phyloP scores from a whole-genome alignment of 2,797 vertebrate species.

The Moxostoma hubbsi region DNA sequence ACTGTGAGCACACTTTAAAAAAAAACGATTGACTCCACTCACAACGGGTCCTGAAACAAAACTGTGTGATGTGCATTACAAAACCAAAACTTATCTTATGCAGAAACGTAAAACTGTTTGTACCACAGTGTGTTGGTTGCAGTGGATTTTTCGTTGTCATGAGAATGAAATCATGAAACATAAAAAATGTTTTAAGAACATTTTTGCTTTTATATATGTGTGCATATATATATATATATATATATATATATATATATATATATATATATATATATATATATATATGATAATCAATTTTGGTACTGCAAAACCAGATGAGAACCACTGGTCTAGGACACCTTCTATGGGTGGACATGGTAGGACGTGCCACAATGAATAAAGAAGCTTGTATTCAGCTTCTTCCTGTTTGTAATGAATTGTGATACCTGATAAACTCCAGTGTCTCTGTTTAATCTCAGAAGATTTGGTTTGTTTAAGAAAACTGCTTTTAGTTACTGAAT shows the following conservation, averaged over 20 bases:
- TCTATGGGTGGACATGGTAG: not conserved
- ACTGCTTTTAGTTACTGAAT: slow-evolving; percentile 29
- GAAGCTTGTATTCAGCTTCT: not conserved
- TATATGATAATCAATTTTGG: too few species aligned
- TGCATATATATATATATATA: too few species aligned
- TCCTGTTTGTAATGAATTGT: slow-evolving; percentile 4
- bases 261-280: too few species aligned
- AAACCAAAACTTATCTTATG: not conserved
- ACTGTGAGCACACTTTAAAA: slow-evolving; percentile 45
- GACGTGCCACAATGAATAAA: not conserved
- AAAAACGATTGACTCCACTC: slow-evolving; percentile 25
- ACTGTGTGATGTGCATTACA: not conserved
- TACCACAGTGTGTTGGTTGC: too few species aligned
- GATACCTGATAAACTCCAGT: not conserved
- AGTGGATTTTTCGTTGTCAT: too few species aligned
- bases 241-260: too few species aligned
- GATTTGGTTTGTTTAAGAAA: slow-evolving; percentile 28
- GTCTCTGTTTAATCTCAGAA: not conserved
- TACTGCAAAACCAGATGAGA: not conserved
- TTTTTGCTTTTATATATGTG: too few species aligned
- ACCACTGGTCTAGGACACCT: not conserved
- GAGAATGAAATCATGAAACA: too few species aligned
- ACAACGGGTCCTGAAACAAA: not conserved
- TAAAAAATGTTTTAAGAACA: too few species aligned
- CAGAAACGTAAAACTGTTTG: too few species aligned